Percentiles rank a stretch among this genome's conserved stretches.
Conservation (phyloP, 2,888 invertebrate genomes). For the Diarsia brunnea region DNA sequence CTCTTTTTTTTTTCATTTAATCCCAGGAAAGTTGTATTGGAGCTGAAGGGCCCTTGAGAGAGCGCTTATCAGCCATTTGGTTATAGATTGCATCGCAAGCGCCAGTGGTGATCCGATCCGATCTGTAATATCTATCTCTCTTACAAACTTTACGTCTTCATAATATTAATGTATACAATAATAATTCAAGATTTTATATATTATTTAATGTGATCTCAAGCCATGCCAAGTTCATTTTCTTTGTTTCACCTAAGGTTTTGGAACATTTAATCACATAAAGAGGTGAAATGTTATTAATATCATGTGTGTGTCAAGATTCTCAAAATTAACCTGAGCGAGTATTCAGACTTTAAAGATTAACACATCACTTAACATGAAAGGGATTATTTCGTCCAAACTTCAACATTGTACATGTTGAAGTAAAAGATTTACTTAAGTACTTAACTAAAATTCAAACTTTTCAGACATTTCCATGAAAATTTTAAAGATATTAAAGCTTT, state of each 20-base stretch:
- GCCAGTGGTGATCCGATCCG: too few relatives aligned
- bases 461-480: constrained; percentile 20
- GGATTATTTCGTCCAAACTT: constrained; percentile 10
- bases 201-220: neutral
- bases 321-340: neutral
- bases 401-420: neutral
- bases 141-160: too few relatives aligned
- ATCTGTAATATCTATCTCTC: too few relatives aligned
- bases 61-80: constrained; percentile 32
- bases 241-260: constrained; percentile 3
- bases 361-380: constrained; percentile 13
- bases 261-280: neutral
- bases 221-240: neutral
- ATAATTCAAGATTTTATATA: neutral
- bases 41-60: constrained; percentile 14
- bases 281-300: neutral
- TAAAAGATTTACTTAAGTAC: constrained; percentile 3
- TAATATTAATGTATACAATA: too few relatives aligned
- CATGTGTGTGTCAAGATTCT: constrained; percentile 1
- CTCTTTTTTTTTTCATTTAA: constrained; percentile 19
- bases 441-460: constrained; percentile 16
- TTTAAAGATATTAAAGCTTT: neutral
- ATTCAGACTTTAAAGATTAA: constrained; percentile 8
- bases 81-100: fast-evolving
- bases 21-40: constrained; percentile 18